Evolutionary conservation across 2,113 vertebrate species (phyloP).

Genomic region (Malurus elegans): DNA sequence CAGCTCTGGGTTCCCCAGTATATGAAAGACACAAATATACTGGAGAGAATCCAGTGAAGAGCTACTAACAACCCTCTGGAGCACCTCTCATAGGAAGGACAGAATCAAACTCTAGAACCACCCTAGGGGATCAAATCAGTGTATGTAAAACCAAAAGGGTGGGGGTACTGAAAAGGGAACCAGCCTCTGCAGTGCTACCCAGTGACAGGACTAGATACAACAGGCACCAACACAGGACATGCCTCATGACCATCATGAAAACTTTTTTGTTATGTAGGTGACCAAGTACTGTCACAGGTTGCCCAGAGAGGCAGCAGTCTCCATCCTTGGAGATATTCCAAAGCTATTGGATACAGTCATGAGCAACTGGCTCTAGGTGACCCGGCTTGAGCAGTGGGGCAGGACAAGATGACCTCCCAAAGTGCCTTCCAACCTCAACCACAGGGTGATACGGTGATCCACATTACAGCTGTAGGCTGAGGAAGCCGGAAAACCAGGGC

Average conservation of each 20-base stretch:
- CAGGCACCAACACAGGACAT: not conserved
- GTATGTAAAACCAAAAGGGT: not conserved
- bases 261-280: not conserved
- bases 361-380: not conserved
- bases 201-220: not conserved
- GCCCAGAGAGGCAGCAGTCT: not conserved
- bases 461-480: not conserved
- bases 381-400: not conserved
- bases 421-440: not conserved
- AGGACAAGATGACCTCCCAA: not conserved
- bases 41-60: not conserved
- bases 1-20: not conserved
- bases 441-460: not conserved
- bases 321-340: not conserved
- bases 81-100: not conserved
- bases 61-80: not conserved
- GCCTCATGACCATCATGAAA: not conserved
- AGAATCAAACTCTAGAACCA: not conserved
- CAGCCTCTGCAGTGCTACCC: not conserved
- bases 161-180: not conserved
- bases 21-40: not conserved
- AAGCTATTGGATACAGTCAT: not conserved
- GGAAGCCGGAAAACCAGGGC: not conserved
- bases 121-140: not conserved
- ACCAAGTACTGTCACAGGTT: not conserved